Percentiles rank a stretch among this genome's conserved stretches.
Evolutionary conservation across 53 echinoderm and acorn worm genomes (phyloP).

Genomic region (Glandiceps talaboti): DNA sequence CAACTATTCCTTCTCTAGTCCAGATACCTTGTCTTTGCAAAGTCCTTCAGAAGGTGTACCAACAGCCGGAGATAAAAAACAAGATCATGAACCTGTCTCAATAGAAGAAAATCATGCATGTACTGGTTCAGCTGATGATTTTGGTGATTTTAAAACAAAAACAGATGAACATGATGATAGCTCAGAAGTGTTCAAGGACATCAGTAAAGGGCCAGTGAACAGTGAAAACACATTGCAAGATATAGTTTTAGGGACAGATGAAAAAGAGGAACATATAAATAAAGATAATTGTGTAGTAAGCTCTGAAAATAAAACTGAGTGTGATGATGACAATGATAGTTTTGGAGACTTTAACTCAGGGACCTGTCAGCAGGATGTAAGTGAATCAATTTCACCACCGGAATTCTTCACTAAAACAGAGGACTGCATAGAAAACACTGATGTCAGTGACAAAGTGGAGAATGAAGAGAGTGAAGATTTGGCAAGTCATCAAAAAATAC

Average conservation of each 20-base stretch:
- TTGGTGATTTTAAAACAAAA: background rate
- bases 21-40: background rate
- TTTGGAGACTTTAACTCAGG: background rate
- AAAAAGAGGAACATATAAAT: background rate
- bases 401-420: background rate
- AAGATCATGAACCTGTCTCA: background rate
- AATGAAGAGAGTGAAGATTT: background rate
- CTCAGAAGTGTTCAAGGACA: too few relatives aligned
- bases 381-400: background rate
- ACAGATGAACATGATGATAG: too few relatives aligned
- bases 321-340: background rate
- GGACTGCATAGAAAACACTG: too few relatives aligned
- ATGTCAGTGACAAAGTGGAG: background rate
- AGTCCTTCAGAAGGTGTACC: background rate
- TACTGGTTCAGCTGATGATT: background rate
- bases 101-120: background rate
- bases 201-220: too few relatives aligned
- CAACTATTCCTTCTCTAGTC: background rate
- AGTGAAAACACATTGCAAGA: background rate
- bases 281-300: background rate
- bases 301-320: background rate
- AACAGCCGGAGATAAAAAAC: background rate
- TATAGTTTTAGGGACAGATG: background rate
- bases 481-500: too few relatives aligned
- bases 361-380: background rate